Evolutionary conservation across 2,888 invertebrate genomes (phyloP), one percentile per base, ranked within the genome.

Genomic region (Caenorhabditis auriculariae): DNA sequence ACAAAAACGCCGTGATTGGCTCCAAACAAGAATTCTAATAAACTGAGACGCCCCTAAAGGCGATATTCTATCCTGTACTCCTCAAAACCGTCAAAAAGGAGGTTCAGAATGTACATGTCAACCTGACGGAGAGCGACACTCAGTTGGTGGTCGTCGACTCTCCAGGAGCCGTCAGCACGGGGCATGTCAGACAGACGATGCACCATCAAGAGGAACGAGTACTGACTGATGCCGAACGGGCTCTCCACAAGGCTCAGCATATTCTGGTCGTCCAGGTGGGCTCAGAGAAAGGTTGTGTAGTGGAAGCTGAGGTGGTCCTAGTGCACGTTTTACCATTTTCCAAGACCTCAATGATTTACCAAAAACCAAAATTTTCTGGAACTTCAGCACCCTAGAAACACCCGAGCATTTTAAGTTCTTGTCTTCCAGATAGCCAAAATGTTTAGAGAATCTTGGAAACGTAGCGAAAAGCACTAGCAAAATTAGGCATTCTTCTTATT

Each of bases 141-240:
- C 96, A 96, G 84, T 86, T 96, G 37, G 87, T 84, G 32, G 90
- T 95, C 80, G 85, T 92, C 27, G 96, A 96, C 81, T 94, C 94
- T 3, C 96, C 96, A 2, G 96, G 96, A 26, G 83, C 94, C 32
- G 88, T 93, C 0, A 69, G 70, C 19, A 64, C 69, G 17, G 59
- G 67, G 6, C 80, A 80, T 45, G 80, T 77, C 6, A 74, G 66
- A 21, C 64, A 76, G 37, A 64, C 55, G 1, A 69, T 71, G 68
- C 54, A 65, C 39, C 46, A 59, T 19, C 54, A 71, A 5, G 69
- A 72, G 15, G 58, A 64, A 17, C 53, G 52, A 19, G 71, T 81
- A 12, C 54, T 80, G n/a, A 51, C 66, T 12, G 78, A 81, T 44
- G 78, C 80, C 6, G 77, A 80, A 55, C 55, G 51, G 19, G 79